These are phyloP conservation scores for Pongo pygmaeus DNA, from an alignment of 2,113 vertebrate genomes.

Conservation along the genomic window DNA sequence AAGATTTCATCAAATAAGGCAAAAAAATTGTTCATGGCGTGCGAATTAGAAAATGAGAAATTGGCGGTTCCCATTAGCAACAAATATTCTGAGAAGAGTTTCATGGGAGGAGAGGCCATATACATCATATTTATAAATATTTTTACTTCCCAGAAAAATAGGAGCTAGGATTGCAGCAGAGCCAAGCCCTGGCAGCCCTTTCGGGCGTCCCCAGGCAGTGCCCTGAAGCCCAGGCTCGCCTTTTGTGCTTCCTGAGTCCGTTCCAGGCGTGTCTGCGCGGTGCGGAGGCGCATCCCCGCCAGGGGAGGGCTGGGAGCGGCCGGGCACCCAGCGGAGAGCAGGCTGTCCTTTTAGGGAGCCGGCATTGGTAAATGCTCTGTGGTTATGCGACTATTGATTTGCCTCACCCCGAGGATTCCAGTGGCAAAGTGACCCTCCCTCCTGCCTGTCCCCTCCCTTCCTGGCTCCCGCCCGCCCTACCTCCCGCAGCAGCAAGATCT, in stretches of 20 bases:
- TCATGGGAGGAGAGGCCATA: neutral
- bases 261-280: conserved; percentile 33
- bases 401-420: conserved; percentile 49
- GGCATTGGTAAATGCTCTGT: neutral
- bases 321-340: neutral
- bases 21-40: neutral
- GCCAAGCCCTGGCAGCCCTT: neutral
- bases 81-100: neutral
- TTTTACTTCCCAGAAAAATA: neutral
- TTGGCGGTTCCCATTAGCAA: rapidly evolving
- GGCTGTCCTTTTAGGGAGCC: neutral
- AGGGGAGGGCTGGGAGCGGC: conserved; percentile 33
- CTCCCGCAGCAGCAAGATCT: neutral
- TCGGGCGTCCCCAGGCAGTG: rapidly evolving
- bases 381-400: conserved; percentile 48
- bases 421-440: conserved; percentile 36
- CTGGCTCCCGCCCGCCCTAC: neutral
- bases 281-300: neutral
- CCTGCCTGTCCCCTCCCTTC: conserved; percentile 4
- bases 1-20: neutral
- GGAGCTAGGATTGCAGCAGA: neutral
- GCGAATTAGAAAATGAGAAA: neutral
- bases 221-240: neutral
- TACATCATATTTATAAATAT: neutral
- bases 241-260: conserved; percentile 59